phyloP scores from a whole-genome alignment of 2,888 invertebrate species.

The Philopedon plagiatum region DNA sequence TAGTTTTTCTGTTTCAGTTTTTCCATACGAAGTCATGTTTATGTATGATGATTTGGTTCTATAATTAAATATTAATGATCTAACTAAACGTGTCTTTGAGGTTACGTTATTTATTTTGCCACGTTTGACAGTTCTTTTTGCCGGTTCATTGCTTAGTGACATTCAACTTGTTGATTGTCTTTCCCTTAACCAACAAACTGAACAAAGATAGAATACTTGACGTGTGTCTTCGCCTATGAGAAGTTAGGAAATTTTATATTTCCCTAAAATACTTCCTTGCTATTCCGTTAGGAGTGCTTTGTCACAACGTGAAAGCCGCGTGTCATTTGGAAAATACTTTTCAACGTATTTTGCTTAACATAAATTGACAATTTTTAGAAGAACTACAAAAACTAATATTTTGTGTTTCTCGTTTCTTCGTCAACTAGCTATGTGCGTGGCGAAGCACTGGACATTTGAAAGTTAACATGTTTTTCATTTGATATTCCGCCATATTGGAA shows the following conservation, averaged over 20 bases:
- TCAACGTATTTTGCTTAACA: conserved; percentile 65
- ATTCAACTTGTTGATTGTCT: background rate
- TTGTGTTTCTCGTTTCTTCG: conserved; percentile 30
- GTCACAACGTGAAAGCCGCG: conserved; percentile 70
- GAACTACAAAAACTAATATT: conserved; percentile 36
- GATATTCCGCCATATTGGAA: conserved; percentile 70
- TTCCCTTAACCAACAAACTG: background rate
- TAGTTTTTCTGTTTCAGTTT: conserved; percentile 75
- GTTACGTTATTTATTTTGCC: conserved; percentile 57
- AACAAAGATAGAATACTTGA: conserved; percentile 24
- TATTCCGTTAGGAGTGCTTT: conserved; percentile 65
- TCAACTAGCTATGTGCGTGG: conserved; percentile 53
- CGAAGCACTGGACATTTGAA: conserved; percentile 39
- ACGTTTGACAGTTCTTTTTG: conserved; percentile 51
- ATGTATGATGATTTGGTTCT: conserved; percentile 62
- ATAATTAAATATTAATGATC: conserved; percentile 13
- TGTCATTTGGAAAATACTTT: conserved; percentile 68
- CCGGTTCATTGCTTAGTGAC: conserved; percentile 16
- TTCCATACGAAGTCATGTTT: conserved; percentile 68
- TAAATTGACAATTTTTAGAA: conserved; percentile 64
- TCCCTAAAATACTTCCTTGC: conserved; percentile 57
- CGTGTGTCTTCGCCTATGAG: conserved; percentile 14
- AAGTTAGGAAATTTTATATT: conserved; percentile 28
- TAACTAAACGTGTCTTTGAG: conserved; percentile 47
- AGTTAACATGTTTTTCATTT: conserved; percentile 63